Percentiles rank a stretch among this genome's conserved stretches.
Conservation (phyloP, 1,140 invertebrate species). For the Anastatus disparis region DNA sequence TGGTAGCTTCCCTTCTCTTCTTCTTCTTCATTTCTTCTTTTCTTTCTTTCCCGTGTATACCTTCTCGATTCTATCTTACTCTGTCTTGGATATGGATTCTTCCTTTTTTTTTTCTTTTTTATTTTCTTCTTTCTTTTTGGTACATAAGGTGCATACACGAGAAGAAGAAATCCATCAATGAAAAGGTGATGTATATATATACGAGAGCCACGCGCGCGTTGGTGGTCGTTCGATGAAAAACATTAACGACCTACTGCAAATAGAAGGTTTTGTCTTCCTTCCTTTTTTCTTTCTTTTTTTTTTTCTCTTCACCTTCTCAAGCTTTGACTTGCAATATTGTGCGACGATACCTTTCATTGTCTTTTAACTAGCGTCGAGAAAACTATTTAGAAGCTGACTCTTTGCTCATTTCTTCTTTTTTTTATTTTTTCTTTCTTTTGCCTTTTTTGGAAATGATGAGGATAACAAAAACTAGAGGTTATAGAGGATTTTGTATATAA, state of each 20-base stretch:
- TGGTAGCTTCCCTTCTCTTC: neutral
- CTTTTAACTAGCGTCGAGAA: slow-evolving; percentile 18
- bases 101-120: no score
- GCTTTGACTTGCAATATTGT: slow-evolving; percentile 12
- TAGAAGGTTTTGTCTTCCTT: no score
- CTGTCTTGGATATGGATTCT: no score
- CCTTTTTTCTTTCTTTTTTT: slow-evolving; percentile 23
- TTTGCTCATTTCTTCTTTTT: no score
- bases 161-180: slow-evolving; percentile 55
- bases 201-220: neutral
- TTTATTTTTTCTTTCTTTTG: no score
- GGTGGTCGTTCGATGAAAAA: slow-evolving; percentile 33
- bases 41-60: slow-evolving; percentile 30
- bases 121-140: no score
- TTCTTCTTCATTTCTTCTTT: neutral
- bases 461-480: no score
- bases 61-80: no score
- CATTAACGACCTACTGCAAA: slow-evolving; percentile 33
- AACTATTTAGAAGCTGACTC: slow-evolving; percentile 21
- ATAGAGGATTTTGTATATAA: no score
- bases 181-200: slow-evolving; percentile 45
- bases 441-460: neutral
- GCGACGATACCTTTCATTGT: slow-evolving; percentile 9
- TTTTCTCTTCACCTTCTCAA: no score
- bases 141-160: no score